Evolutionary conservation across 2,113 vertebrate genomes (phyloP).

Genomic region (Trichechus manatus): DNA sequence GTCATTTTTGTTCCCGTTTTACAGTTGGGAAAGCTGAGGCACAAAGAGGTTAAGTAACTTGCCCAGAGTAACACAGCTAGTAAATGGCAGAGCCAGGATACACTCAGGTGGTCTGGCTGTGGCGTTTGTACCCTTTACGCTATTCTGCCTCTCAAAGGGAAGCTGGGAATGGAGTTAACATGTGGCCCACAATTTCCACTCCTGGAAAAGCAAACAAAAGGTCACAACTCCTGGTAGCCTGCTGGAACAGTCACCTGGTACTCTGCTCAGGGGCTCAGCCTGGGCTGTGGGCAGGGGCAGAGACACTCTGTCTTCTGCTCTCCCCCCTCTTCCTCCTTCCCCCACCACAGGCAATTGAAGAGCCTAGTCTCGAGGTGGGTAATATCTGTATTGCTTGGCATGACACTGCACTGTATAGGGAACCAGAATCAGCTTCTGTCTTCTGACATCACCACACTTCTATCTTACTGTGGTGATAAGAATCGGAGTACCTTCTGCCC

Average conservation of each 20-base stretch:
- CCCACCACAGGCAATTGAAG: not conserved
- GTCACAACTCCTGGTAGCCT: not conserved
- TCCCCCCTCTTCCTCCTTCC: accelerated
- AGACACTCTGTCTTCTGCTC: not conserved
- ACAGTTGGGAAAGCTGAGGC: not conserved
- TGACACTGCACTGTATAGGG: not conserved
- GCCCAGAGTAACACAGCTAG: not conserved
- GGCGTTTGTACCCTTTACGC: not conserved
- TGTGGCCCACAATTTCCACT: not conserved
- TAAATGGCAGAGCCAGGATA: not conserved
- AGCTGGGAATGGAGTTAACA: not conserved
- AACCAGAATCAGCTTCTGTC: not conserved
- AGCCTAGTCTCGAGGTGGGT: not conserved
- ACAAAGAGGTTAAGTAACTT: not conserved
- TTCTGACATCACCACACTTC: not conserved
- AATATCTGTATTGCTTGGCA: not conserved
- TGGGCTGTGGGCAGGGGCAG: not conserved
- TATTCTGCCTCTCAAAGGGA: not conserved
- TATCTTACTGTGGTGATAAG: not conserved
- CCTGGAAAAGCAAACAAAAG: not conserved
- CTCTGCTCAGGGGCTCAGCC: not conserved
- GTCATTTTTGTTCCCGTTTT: not conserved
- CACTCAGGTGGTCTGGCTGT: not conserved
- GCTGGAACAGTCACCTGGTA: not conserved
- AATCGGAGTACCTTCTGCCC: not conserved